Evolutionary conservation across 2,113 vertebrate species (phyloP), one percentile per base, ranked within the genome.

Genomic region (Rhea americana): DNA sequence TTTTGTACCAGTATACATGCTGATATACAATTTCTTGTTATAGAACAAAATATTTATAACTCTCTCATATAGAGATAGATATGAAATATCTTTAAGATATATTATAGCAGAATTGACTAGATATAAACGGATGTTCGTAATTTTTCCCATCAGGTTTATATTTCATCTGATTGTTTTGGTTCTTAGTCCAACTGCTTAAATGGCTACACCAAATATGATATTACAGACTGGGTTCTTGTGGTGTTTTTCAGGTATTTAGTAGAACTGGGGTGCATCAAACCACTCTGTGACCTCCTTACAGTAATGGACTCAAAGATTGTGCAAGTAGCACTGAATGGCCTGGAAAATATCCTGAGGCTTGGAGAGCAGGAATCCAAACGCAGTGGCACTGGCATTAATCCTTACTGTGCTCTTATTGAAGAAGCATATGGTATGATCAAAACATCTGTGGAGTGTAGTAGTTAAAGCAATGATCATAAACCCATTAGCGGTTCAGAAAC

Each of bases 231-330:
- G 63, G 22, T 91, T 93, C 20, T 4, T 86, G 43, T 90, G 51
- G 26, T 82, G 89, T 93, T 79, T 95, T 97, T 96, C 97, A 99
- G 99, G 95, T 98, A 99, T 95, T 97, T 99, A 21, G 99, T 99
- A 96, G 99, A 99, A 73, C 97, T 99, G 63, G 99, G 99, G 73
- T 99, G 99, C 93, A 99, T 99, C 96, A 99, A 99, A 97, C 99
- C 99, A 9, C 98, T 99, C 65, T 99, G 99, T 59, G 99, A 99
- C 96, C 98, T 99, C 63, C 99, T 99, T 83, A 99, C 99, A 9
- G 98, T 99, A 72, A 99, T 99, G 99, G 99, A 99, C 96, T 98
- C 99, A 79, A 99, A 99, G 98, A 99, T 99, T 59, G 99, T 99
- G 90, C 99, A 99, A 88, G 99, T 99, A 95, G 99, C 99, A 26